A percentile compares a stretch with the other conserved stretches of the same genome.
Conservation (phyloP, 1,140 invertebrate genomes). For the Caenorhabditis briggsae region DNA sequence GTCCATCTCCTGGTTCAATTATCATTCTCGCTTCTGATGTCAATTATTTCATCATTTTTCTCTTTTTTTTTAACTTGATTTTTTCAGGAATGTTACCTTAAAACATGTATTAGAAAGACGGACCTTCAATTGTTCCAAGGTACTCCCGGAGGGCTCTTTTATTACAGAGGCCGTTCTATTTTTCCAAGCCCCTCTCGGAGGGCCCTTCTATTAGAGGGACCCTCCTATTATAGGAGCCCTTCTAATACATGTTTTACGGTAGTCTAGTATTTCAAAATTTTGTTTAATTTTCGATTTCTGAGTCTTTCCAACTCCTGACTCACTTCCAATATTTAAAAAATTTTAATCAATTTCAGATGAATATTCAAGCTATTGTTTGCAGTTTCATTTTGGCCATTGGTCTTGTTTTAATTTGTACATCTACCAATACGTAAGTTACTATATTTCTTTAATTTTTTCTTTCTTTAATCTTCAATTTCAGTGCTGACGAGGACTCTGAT, state of each 20-base stretch:
- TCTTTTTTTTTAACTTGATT: neutral
- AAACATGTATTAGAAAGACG: neutral
- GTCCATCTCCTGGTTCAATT: neutral
- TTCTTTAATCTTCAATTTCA: neutral
- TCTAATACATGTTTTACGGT: no score
- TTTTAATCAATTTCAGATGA: constrained; percentile 21
- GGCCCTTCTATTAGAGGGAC: no score
- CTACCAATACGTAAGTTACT: constrained; percentile 37
- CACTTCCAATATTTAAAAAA: no score
- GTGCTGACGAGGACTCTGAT: constrained; percentile 11
- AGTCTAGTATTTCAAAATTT: no score
- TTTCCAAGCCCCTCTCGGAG: neutral
- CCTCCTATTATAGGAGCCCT: no score
- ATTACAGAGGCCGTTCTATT: no score
- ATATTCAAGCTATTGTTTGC: constrained; percentile 46
- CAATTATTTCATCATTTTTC: neutral
- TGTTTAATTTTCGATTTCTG: no score
- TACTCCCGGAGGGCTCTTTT: no score
- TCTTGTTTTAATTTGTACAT: constrained; percentile 16
- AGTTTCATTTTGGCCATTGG: constrained; percentile 29
- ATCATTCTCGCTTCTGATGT: neutral
- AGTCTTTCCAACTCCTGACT: neutral
- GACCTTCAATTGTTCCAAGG: neutral
- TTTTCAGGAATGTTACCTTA: neutral
- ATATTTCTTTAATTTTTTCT: neutral